Conservation (phyloP, 2,113 vertebrate species). For the Zosterops pallidus region DNA sequence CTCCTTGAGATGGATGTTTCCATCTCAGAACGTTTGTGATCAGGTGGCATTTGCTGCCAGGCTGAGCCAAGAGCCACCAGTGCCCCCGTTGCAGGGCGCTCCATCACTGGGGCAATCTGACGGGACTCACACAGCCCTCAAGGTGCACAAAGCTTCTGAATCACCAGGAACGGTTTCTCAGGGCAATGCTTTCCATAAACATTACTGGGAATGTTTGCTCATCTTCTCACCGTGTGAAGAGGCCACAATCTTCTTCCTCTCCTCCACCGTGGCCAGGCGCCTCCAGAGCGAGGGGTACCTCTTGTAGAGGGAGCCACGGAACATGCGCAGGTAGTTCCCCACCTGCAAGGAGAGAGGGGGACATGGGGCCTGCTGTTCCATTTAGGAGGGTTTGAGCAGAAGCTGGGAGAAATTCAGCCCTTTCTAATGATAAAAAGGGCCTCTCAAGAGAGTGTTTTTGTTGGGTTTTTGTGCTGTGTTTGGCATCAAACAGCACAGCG, state of each 20-base stretch:
- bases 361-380: background rate
- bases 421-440: background rate
- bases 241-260: constrained; percentile 98
- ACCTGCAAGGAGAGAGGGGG: constrained; percentile 77
- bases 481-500: rapidly evolving
- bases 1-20: background rate
- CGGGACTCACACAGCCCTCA: background rate
- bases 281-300: constrained; percentile 96
- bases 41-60: background rate
- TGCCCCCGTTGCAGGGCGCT: background rate
- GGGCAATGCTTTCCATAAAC: background rate
- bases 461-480: background rate
- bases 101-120: background rate
- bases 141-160: background rate
- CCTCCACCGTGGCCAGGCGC: constrained; percentile 94
- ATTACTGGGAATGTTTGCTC: background rate
- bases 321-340: constrained; percentile 98
- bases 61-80: background rate
- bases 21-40: background rate
- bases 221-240: constrained; percentile 91
- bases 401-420: background rate
- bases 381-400: background rate
- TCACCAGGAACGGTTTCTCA: background rate
- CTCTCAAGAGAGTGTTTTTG: background rate
- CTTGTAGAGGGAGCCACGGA: constrained; percentile 97